A percentile compares a stretch with the other conserved stretches of the same genome.
Conservation (phyloP, 2,113 vertebrate species). For the Oceanodroma tethys region DNA sequence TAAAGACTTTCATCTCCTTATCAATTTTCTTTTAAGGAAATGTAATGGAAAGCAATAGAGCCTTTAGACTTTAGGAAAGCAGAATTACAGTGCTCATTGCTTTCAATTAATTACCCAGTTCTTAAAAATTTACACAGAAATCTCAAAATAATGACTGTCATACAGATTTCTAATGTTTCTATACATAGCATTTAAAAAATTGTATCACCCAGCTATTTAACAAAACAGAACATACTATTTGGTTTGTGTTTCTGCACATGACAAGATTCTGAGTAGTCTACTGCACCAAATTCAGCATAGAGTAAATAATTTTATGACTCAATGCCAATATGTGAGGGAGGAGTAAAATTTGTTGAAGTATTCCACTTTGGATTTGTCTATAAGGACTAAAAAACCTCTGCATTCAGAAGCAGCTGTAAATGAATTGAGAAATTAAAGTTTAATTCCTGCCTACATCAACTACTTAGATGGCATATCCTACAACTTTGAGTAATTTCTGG, state of each 20-base stretch:
- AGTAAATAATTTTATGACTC: not conserved
- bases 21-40: not conserved
- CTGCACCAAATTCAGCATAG: not conserved
- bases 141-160: not conserved
- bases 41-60: not conserved
- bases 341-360: not conserved
- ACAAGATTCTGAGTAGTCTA: conserved; percentile 16
- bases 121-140: not conserved
- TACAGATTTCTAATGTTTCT: not conserved
- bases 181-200: not conserved
- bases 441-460: not conserved
- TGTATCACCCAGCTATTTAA: not conserved
- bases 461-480: not conserved
- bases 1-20: not conserved
- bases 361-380: not conserved
- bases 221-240: not conserved
- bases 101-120: not conserved
- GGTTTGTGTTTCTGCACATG: conserved; percentile 59
- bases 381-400: not conserved
- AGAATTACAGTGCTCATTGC: not conserved
- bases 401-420: not conserved
- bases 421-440: not conserved
- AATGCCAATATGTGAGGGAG: not conserved
- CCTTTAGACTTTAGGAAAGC: not conserved
- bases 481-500: not conserved